A percentile compares a stretch with the other conserved stretches of the same genome.
phyloP scores from a whole-genome alignment of 2,888 invertebrate species.

The Parelbella ahira region DNA sequence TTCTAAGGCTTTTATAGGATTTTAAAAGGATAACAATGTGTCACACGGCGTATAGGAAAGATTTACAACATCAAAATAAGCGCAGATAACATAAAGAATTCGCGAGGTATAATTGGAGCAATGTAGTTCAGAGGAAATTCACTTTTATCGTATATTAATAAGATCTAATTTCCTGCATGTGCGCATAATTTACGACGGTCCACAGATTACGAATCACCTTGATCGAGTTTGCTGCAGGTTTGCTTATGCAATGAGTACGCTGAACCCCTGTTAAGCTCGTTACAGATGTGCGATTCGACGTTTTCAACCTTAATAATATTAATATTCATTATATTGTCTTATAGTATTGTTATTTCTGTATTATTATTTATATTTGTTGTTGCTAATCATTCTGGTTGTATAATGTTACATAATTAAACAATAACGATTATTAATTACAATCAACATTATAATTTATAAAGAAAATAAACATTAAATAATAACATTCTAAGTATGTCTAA shows the following conservation, averaged over 20 bases:
- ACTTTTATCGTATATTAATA: slow-evolving; percentile 2
- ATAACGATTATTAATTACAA: no score
- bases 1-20: no score
- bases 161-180: slow-evolving; percentile 8
- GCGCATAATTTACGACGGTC: slow-evolving; percentile 21
- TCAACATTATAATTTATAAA: no score
- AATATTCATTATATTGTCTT: no score
- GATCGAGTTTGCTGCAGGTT: slow-evolving; percentile 63
- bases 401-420: no score
- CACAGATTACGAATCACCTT: slow-evolving; percentile 55
- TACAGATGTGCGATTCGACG: not conserved
- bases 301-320: no score
- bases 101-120: slow-evolving; percentile 14
- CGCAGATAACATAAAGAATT: slow-evolving; percentile 11
- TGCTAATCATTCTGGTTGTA: no score
- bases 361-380: no score
- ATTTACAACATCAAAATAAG: slow-evolving; percentile 7
- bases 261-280: slow-evolving; percentile 40
- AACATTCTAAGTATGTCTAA: no score
- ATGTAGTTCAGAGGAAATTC: not conserved
- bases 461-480: no score
- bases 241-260: slow-evolving; percentile 64
- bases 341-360: no score
- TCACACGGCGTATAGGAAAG: slow-evolving; percentile 4
- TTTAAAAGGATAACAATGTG: slow-evolving; percentile 1